Conservation (phyloP, 2,113 vertebrate genomes). For the Pogona vitticeps region DNA sequence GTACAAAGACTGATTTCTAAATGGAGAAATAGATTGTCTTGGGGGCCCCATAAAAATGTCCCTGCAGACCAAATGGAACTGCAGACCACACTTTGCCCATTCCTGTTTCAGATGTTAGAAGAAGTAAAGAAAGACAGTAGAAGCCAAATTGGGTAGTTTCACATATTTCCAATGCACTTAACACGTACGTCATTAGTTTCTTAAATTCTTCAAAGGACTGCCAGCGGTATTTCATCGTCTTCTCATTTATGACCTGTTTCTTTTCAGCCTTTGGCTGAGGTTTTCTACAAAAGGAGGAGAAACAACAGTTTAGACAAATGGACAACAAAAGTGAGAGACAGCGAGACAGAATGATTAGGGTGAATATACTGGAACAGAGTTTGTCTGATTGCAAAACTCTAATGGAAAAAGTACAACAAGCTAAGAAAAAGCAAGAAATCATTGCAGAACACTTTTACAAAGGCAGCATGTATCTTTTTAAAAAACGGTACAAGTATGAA, state of each 20-base stretch:
- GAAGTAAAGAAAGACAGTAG: neutral
- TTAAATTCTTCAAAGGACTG: slow-evolving; percentile 6
- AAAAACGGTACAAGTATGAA: neutral
- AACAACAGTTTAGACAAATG: neutral
- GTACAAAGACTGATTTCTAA: no score
- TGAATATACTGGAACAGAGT: neutral
- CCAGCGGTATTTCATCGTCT: neutral
- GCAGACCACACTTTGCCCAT: neutral
- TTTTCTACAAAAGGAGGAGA: neutral
- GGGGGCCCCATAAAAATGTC: no score
- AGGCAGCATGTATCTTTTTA: neutral
- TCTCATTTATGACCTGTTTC: neutral
- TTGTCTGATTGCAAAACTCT: neutral
- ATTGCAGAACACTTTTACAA: neutral
- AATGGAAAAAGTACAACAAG: neutral
- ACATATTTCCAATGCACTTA: neutral
- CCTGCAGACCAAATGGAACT: no score
- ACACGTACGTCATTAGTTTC: slow-evolving; percentile 11
- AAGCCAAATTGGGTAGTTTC: neutral
- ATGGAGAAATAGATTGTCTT: no score
- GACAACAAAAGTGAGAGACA: neutral
- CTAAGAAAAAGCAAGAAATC: neutral
- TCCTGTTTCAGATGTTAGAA: neutral
- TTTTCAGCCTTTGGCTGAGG: neutral
- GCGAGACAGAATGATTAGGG: neutral